These are phyloP conservation scores for Hippocampus barbouri DNA, from an alignment of 2,113 vertebrate species.

Conservation along the genomic window DNA sequence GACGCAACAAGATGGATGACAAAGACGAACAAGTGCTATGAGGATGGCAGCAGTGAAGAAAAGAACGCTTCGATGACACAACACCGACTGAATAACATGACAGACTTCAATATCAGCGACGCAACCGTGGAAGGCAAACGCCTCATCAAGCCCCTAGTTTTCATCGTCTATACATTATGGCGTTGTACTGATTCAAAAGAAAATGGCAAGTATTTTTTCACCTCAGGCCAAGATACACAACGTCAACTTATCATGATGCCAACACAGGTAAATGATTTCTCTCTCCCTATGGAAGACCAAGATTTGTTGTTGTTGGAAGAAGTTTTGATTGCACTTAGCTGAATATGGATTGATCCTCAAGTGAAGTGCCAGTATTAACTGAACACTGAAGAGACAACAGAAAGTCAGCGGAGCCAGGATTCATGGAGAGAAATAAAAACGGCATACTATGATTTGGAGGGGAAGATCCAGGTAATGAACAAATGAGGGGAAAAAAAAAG, in stretches of 20 bases:
- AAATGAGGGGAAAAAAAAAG: constrained; percentile 8
- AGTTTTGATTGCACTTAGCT: neutral
- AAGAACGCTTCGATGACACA: constrained; percentile 17
- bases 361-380: neutral
- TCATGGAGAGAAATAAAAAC: constrained; percentile 15
- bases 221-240: neutral
- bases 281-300: neutral
- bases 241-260: neutral
- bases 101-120: constrained; percentile 6
- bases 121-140: neutral
- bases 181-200: neutral
- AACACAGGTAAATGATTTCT: neutral
- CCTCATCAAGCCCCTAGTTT: neutral
- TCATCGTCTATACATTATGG: neutral
- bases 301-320: too few relatives aligned
- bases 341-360: neutral
- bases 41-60: constrained; percentile 44
- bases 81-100: constrained; percentile 57
- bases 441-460: constrained; percentile 4
- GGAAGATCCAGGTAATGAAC: constrained; percentile 3
- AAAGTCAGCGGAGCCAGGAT: constrained; percentile 21
- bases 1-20: constrained; percentile 59
- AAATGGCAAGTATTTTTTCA: neutral
- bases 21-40: constrained; percentile 29
- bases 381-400: constrained; percentile 5